Percentiles rank a stretch among this genome's conserved stretches.
Evolutionary conservation across 2,888 invertebrate species (phyloP).

Genomic region (Coelopa pilipes): DNA sequence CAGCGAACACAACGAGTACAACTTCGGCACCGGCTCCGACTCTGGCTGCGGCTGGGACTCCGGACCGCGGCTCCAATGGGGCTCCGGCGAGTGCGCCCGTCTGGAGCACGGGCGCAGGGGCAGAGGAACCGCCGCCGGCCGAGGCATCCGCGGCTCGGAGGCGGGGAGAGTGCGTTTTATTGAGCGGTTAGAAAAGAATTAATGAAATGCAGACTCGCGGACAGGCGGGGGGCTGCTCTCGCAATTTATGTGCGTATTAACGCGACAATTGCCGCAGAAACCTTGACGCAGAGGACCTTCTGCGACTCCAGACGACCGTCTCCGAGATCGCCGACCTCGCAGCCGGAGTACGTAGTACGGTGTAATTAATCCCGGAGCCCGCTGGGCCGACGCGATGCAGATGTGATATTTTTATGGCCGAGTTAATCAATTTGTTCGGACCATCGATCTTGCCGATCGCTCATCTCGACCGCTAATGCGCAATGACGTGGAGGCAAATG

Average conservation of each 20-base stretch:
- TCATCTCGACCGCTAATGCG: neutral
- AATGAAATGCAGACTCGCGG: slow-evolving; percentile 52
- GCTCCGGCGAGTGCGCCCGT: too few species aligned
- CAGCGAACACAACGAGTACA: slow-evolving; percentile 58
- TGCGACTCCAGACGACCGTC: neutral
- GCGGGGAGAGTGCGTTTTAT: slow-evolving; percentile 52
- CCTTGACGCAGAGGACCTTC: neutral
- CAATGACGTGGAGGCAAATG: slow-evolving; percentile 18
- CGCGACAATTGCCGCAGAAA: slow-evolving; percentile 53
- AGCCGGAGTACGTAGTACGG: slow-evolving; percentile 21
- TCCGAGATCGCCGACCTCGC: slow-evolving; percentile 6
- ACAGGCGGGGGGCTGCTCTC: slow-evolving; percentile 29
- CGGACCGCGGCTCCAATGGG: too few species aligned
- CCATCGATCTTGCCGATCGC: slow-evolving; percentile 16
- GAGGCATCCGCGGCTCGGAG: slow-evolving; percentile 24
- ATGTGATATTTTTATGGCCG: slow-evolving; percentile 23
- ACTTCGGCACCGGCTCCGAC: slow-evolving; percentile 29
- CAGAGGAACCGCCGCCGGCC: neutral
- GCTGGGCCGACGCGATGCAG: neutral
- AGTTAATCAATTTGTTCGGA: slow-evolving; percentile 33
- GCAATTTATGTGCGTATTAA: slow-evolving; percentile 61
- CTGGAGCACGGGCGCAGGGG: too few species aligned
- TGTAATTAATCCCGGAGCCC: slow-evolving; percentile 26
- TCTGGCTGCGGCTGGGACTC: neutral
- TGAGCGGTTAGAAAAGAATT: slow-evolving; percentile 58